Evolutionary conservation across 2,888 invertebrate species (phyloP).

Genomic region (Carterocephalus palaemon): DNA sequence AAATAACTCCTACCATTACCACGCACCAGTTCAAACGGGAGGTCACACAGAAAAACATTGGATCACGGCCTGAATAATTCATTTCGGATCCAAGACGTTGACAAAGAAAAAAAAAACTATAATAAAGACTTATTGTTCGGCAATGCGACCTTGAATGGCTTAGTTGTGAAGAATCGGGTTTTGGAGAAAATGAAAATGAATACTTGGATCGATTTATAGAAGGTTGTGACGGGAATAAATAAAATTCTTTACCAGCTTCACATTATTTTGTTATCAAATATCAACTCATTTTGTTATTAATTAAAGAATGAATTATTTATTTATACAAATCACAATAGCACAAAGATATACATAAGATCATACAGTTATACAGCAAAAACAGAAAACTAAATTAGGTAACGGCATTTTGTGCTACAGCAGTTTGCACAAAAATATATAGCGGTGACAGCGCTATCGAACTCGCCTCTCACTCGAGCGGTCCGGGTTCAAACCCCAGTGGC

Average conservation of each 20-base stretch:
- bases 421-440: too few species aligned
- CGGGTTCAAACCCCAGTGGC: too few species aligned
- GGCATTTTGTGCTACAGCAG: too few species aligned
- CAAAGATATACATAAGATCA: too few species aligned
- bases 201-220: constrained; percentile 5
- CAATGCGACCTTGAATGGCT: constrained; percentile 18
- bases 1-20: constrained; percentile 17
- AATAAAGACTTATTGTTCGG: constrained; percentile 40
- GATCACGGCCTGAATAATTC: constrained; percentile 57
- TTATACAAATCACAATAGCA: too few species aligned
- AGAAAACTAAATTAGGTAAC: neutral
- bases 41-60: constrained; percentile 46
- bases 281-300: too few species aligned
- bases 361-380: too few species aligned
- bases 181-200: constrained; percentile 11
- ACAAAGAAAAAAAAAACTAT: constrained; percentile 40
- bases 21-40: constrained; percentile 33
- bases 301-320: too few species aligned
- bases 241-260: too few species aligned
- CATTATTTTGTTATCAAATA: too few species aligned
- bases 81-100: constrained; percentile 44
- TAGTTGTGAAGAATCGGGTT: constrained; percentile 4
- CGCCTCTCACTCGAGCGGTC: too few species aligned
- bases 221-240: neutral
- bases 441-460: too few species aligned